Evolutionary conservation across 2,113 vertebrate species (phyloP).

Genomic region (Tretioscincus oriximinensis): DNA sequence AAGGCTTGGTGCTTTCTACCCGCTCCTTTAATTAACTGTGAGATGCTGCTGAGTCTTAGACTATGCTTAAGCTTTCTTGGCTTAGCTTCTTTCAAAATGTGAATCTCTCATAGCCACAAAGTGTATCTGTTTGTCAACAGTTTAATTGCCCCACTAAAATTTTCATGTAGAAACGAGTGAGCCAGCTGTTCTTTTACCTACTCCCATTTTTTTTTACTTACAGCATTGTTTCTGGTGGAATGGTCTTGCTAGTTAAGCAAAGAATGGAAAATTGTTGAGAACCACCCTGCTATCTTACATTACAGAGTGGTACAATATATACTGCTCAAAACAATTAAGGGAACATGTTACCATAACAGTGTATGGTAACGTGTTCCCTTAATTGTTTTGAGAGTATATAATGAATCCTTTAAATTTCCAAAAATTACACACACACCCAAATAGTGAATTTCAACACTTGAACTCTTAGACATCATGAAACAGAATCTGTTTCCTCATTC

Average conservation of each 20-base stretch:
- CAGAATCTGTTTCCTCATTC: no score
- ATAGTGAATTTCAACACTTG: no score
- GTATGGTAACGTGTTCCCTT: no score
- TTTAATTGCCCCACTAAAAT: conserved; percentile 41
- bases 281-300: no score
- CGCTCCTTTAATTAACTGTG: conserved; percentile 78
- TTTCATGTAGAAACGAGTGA: conserved; percentile 14
- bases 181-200: not conserved
- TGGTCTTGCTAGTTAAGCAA: not conserved
- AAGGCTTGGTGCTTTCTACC: conserved; percentile 71
- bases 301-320: no score
- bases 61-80: conserved; percentile 57
- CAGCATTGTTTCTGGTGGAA: not conserved
- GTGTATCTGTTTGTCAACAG: conserved; percentile 38
- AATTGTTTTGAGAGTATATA: no score
- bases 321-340: no score
- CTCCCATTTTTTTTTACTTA: conserved; percentile 3
- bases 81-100: conserved; percentile 59
- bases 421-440: no score
- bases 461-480: no score
- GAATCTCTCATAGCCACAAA: conserved; percentile 44
- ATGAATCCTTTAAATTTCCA: no score
- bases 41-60: conserved; percentile 62
- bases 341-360: no score
- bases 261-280: not conserved